These are phyloP conservation scores for Megathymus violae DNA, from an alignment of 1,140 invertebrate genomes.

Conservation along the genomic window DNA sequence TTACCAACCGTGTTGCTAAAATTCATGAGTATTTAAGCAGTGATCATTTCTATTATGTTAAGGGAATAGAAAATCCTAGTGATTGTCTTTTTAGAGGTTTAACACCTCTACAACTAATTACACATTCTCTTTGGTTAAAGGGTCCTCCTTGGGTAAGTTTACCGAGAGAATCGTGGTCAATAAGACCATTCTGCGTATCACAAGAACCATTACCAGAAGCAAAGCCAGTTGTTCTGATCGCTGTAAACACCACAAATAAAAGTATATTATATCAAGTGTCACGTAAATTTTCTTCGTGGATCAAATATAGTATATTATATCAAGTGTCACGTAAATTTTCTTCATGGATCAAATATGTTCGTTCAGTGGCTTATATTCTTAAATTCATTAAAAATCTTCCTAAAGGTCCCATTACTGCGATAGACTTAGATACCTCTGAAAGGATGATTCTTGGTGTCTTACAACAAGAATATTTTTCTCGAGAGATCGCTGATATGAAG, in stretches of 20 bases:
- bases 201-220: conserved; percentile 8
- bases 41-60: conserved; percentile 51
- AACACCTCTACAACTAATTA: conserved; percentile 38
- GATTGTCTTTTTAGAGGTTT: conserved; percentile 50
- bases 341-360: conserved; percentile 14
- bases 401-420: not conserved
- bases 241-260: not conserved
- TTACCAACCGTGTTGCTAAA: conserved; percentile 38
- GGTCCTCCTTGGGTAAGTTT: conserved; percentile 25
- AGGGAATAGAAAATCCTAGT: conserved; percentile 50
- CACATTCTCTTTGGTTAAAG: conserved; percentile 42
- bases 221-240: conserved; percentile 2
- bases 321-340: not conserved
- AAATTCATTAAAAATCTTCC: conserved; percentile 28
- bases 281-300: conserved; percentile 11
- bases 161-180: conserved; percentile 16
- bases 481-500: conserved; percentile 25
- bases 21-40: conserved; percentile 50
- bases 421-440: conserved; percentile 27
- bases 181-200: not conserved
- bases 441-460: not conserved
- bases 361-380: conserved; percentile 17
- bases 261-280: too few species aligned
- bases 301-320: conserved; percentile 1
- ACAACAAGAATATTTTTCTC: conserved; percentile 23